Evolutionary conservation across 1,140 invertebrate genomes (phyloP).

Genomic region (Conus betulinus): DNA sequence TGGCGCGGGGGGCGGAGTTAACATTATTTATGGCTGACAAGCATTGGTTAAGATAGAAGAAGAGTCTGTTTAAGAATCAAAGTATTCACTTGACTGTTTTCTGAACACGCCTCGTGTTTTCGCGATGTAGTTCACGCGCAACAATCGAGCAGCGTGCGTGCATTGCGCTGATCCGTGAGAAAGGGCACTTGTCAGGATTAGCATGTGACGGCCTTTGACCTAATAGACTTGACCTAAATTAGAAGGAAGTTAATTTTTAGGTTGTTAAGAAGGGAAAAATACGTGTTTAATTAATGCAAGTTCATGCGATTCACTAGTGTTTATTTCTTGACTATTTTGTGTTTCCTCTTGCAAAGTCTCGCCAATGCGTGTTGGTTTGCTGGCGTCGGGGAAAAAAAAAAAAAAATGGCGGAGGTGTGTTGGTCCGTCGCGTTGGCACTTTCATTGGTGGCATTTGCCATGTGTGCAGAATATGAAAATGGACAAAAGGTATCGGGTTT

Average conservation of each 20-base stretch:
- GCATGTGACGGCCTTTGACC: slow-evolving; percentile 37
- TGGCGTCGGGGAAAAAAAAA: background rate
- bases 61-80: background rate
- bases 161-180: slow-evolving; percentile 33
- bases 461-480: slow-evolving; percentile 58
- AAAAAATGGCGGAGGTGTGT: slow-evolving; percentile 39
- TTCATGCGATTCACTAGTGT: too few relatives aligned
- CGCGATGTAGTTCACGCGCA: slow-evolving; percentile 34
- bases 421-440: slow-evolving; percentile 46
- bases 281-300: too few relatives aligned
- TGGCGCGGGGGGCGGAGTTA: slow-evolving; percentile 10
- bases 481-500: slow-evolving; percentile 56
- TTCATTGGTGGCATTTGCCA: slow-evolving; percentile 38
- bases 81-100: slow-evolving; percentile 22
- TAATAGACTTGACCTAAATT: slow-evolving; percentile 9
- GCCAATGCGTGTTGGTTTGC: background rate
- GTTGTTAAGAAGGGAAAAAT: too few relatives aligned
- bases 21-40: background rate
- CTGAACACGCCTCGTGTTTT: slow-evolving; percentile 16
- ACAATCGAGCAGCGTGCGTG: slow-evolving; percentile 31
- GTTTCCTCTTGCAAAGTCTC: background rate
- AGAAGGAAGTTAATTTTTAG: background rate
- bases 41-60: background rate
- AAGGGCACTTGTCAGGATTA: slow-evolving; percentile 36
- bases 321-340: too few relatives aligned